phyloP scores from a whole-genome alignment of 2,888 invertebrate genomes.

The Lacanobia oleracea region DNA sequence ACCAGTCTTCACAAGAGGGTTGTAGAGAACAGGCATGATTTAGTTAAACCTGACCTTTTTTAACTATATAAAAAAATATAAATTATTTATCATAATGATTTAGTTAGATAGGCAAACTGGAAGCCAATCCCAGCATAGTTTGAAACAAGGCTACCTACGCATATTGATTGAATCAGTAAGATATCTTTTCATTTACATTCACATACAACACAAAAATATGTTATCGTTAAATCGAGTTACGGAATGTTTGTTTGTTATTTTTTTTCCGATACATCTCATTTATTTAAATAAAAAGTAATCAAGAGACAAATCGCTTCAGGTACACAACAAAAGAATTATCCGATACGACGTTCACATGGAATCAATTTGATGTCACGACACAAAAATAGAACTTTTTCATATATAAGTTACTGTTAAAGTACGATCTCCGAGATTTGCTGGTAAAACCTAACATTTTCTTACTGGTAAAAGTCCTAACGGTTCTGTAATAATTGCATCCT shows the following conservation, averaged over 20 bases:
- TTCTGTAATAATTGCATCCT: neutral
- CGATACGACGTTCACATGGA: constrained; percentile 23
- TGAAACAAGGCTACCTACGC: neutral
- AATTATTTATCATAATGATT: too few species aligned
- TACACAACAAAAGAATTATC: constrained; percentile 47
- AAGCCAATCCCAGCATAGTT: neutral
- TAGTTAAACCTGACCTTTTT: too few species aligned
- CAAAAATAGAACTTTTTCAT: constrained; percentile 21
- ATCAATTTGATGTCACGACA: constrained; percentile 30
- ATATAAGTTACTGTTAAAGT: neutral
- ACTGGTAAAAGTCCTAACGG: neutral
- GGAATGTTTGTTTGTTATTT: constrained; percentile 5
- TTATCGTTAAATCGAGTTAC: constrained; percentile 5
- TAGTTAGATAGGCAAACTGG: too few species aligned
- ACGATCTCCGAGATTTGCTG: neutral
- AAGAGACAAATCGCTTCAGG: constrained; percentile 16
- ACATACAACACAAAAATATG: neutral
- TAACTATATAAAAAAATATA: too few species aligned
- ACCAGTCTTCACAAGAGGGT: too few species aligned
- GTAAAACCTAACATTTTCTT: neutral
- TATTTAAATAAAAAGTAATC: constrained; percentile 50
- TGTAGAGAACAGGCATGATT: too few species aligned
- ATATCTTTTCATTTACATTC: neutral
- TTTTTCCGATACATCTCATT: constrained; percentile 32
- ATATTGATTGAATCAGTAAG: neutral